Evolutionary conservation across 2,888 invertebrate genomes (phyloP).

Genomic region (Synanthedon formicaeformis): DNA sequence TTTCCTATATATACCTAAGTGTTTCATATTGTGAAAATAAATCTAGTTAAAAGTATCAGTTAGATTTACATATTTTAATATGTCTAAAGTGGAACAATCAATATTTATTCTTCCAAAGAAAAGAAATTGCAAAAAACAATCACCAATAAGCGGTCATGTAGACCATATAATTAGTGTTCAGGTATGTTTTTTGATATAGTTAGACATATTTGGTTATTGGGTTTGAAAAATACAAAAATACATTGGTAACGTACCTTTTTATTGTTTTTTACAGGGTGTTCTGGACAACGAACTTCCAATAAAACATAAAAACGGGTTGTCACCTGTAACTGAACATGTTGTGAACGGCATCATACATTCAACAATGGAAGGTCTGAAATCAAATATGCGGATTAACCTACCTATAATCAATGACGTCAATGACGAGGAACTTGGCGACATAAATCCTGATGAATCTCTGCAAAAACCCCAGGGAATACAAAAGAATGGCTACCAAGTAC

Average conservation of each 20-base stretch:
- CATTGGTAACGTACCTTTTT: background rate
- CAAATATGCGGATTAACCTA: slow-evolving; percentile 60
- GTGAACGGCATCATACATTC: slow-evolving; percentile 56
- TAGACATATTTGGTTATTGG: background rate
- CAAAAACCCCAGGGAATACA: slow-evolving; percentile 25
- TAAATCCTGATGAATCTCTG: slow-evolving; percentile 18
- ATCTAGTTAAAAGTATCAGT: background rate
- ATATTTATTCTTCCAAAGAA: slow-evolving; percentile 73
- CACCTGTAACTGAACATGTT: slow-evolving; percentile 56
- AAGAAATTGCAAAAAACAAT: slow-evolving; percentile 68
- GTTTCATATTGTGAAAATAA: no score
- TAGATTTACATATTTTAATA: slow-evolving; percentile 9
- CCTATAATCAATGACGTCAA: slow-evolving; percentile 62
- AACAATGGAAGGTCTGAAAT: slow-evolving; percentile 59
- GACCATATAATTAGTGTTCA: slow-evolving; percentile 74
- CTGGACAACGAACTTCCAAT: slow-evolving; percentile 54
- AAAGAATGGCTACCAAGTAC: slow-evolving; percentile 54
- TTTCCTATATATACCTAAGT: no score
- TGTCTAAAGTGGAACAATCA: slow-evolving; percentile 63
- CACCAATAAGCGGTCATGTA: slow-evolving; percentile 65
- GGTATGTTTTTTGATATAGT: slow-evolving; percentile 29
- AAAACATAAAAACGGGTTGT: slow-evolving; percentile 53
- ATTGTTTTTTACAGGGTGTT: slow-evolving; percentile 33
- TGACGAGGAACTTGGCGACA: slow-evolving; percentile 58
- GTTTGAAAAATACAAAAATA: background rate